Conservation (phyloP, 2,797 vertebrate genomes). For the Selene dorsalis region DNA sequence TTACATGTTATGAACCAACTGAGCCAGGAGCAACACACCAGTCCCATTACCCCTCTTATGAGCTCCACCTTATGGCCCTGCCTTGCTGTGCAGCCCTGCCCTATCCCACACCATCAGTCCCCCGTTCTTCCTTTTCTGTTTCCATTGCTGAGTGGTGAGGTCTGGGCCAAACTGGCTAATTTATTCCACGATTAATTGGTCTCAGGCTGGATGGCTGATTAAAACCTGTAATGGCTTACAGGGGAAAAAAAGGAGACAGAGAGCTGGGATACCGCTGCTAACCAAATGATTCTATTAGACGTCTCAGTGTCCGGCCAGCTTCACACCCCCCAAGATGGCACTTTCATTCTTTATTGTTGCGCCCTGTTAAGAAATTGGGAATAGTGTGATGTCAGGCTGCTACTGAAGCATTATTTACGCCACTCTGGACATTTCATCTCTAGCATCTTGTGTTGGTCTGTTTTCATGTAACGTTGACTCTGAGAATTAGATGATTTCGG, state of each 20-base stretch:
- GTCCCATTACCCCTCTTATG: conserved; percentile 37
- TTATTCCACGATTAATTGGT: conserved; percentile 80
- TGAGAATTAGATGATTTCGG: no score
- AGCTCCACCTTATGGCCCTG: conserved; percentile 46
- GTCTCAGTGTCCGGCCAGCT: conserved; percentile 58
- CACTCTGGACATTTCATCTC: not conserved
- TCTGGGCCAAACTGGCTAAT: conserved; percentile 73
- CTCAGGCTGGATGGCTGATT: conserved; percentile 76
- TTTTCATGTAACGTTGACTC: not conserved
- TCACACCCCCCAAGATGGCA: conserved; percentile 36
- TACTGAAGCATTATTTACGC: conserved; percentile 7
- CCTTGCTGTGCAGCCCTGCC: conserved; percentile 18
- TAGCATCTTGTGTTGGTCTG: not conserved
- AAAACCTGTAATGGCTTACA: conserved; percentile 79
- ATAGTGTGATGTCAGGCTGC: conserved; percentile 1
- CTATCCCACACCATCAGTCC: conserved; percentile 53
- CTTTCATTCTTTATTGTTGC: conserved; percentile 30
- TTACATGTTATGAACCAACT: conserved; percentile 56
- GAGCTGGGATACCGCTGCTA: conserved; percentile 40
- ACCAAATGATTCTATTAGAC: conserved; percentile 69
- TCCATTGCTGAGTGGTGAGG: conserved; percentile 59
- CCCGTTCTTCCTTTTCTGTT: conserved; percentile 42
- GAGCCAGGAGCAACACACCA: conserved; percentile 22
- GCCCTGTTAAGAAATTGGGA: conserved; percentile 14
- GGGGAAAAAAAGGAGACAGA: conserved; percentile 45